phyloP scores from a whole-genome alignment of 1,140 invertebrate genomes.

The Monochamus saltuarius region DNA sequence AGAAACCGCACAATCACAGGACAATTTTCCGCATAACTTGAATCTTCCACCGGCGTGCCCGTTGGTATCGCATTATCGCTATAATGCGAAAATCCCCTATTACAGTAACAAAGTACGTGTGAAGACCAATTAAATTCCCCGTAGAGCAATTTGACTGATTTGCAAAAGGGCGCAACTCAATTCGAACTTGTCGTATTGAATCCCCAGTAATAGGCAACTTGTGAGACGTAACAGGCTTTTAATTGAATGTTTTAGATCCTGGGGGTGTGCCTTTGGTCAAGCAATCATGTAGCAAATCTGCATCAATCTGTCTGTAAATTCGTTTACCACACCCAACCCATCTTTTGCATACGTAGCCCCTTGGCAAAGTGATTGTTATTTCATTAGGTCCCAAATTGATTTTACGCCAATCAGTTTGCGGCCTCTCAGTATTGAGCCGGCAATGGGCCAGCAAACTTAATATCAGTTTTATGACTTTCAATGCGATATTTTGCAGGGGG shows the following conservation, averaged over 20 bases:
- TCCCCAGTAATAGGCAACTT: conserved; percentile 36
- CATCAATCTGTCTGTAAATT: conserved; percentile 38
- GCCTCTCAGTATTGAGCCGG: conserved; percentile 14
- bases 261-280: conserved; percentile 40
- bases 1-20: no score
- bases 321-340: conserved; percentile 28
- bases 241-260: conserved; percentile 43
- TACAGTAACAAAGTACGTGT: background rate
- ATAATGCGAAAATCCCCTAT: no score
- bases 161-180: conserved; percentile 4
- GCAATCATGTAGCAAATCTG: conserved; percentile 40
- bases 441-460: conserved; percentile 12
- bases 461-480: conserved; percentile 16
- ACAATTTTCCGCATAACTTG: no score
- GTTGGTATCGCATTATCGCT: no score
- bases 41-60: no score
- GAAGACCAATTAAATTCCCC: conserved; percentile 7
- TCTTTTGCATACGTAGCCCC: background rate
- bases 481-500: conserved; percentile 8
- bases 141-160: background rate
- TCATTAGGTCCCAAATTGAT: conserved; percentile 23
- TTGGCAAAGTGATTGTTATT: conserved; percentile 30
- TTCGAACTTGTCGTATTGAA: conserved; percentile 24
- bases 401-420: conserved; percentile 17
- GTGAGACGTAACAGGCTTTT: conserved; percentile 39